phyloP scores from a whole-genome alignment of 2,113 vertebrate species.

The Rhegmatorhina hoffmannsi region DNA sequence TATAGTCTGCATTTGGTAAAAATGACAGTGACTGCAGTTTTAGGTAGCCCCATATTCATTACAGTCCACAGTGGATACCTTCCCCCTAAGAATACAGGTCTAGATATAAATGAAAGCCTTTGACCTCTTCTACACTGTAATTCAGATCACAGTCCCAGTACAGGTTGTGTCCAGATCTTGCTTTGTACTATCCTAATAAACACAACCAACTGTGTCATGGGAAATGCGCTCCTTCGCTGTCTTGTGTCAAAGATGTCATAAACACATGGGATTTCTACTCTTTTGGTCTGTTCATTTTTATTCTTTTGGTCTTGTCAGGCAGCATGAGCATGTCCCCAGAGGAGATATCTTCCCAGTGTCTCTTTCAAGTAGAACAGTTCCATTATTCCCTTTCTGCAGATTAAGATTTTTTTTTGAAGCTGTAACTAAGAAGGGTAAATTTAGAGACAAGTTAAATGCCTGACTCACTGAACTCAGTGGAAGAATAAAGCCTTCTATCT shows the following conservation, averaged over 20 bases:
- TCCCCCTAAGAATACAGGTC: background rate
- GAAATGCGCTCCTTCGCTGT: background rate
- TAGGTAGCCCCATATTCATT: background rate
- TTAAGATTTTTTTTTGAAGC: slow-evolving; percentile 4
- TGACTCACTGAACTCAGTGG: background rate
- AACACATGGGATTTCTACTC: background rate
- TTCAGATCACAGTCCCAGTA: background rate
- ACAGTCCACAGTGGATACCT: background rate
- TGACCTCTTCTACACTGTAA: background rate
- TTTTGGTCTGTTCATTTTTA: background rate
- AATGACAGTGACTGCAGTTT: background rate
- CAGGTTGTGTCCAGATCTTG: background rate
- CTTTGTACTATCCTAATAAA: background rate
- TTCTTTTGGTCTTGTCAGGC: slow-evolving; percentile 2
- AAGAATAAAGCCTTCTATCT: background rate
- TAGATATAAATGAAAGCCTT: background rate
- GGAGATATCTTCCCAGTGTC: background rate
- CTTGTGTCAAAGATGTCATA: background rate
- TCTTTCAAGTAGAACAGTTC: background rate
- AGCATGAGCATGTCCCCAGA: background rate
- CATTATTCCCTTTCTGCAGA: slow-evolving; percentile 4
- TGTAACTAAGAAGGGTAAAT: background rate
- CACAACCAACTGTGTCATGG: background rate
- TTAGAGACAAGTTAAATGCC: background rate
- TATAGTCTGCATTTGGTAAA: background rate